Percentiles rank a stretch among this genome's conserved stretches.
These are phyloP conservation scores for Philaenus spumarius DNA, from an alignment of 1,140 invertebrate species.

Conservation along the genomic window DNA sequence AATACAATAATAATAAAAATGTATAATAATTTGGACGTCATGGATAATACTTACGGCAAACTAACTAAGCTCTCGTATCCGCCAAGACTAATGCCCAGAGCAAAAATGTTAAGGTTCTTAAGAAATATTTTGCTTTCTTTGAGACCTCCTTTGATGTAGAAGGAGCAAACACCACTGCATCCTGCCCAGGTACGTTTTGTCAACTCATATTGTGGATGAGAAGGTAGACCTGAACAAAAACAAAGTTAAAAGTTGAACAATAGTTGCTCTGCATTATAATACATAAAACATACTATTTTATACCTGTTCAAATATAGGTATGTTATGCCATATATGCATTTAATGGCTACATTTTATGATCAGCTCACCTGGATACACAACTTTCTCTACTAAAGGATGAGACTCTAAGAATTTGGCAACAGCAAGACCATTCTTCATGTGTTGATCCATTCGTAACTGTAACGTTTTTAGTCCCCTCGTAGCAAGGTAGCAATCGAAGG, in stretches of 20 bases:
- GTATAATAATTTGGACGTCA: no score
- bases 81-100: no score
- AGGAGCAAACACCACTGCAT: conserved; percentile 86
- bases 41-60: no score
- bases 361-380: conserved; percentile 82
- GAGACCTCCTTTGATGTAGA: conserved; percentile 72
- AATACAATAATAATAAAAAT: no score
- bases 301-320: no score
- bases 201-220: conserved; percentile 61
- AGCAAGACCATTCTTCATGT: conserved; percentile 67
- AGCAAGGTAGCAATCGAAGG: conserved; percentile 93
- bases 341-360: no score
- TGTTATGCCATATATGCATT: no score
- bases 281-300: no score
- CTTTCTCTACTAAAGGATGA: conserved; percentile 70
- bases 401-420: conserved; percentile 75
- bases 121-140: conserved; percentile 71
- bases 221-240: no score
- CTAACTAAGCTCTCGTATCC: no score
- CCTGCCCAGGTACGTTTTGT: conserved; percentile 77
- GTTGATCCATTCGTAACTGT: conserved; percentile 83
- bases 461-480: conserved; percentile 94
- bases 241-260: no score
- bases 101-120: conserved; percentile 66
- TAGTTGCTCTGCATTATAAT: no score